Base-by-base conservation (phyloP, 2,888 invertebrate genomes). In the Onchidella celtica region DNA sequence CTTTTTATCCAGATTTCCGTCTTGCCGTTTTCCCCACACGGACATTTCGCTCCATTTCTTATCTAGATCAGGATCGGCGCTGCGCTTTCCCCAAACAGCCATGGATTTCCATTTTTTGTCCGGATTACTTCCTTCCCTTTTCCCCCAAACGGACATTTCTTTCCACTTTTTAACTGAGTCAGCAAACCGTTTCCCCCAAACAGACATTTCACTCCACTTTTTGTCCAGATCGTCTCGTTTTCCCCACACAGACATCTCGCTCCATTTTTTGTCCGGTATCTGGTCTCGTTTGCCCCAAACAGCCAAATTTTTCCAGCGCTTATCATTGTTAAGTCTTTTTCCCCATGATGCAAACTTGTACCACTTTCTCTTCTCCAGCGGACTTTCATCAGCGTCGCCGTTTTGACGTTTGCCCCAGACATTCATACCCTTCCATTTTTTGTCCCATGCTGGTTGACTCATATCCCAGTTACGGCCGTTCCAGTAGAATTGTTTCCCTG, bases 41-140 rank as follows among this genome's bases (percentile, higher is more conserved):
- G 79, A 63, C 79, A 79, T 79, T 47, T 72, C 47, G 34, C 73
- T 79, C 79, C 79, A 79, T 34, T 55, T 72, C 55, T 72, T 79
- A 14, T 72, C 72, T 4, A 73, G n/a, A 0, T 47, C 55, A 6
- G 34, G 34, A 32, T 27, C 34, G 4, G 24, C 24, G 24, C 34
- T 40, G 9, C 79, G 29, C 55, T 79, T 79, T 9, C 79, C 79
- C 79, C 79, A 79, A 11, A 72, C 79, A 17, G 78, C 57, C 78
- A 78, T 78, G 2, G 59, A 38, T 70, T 78, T 78, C 78, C 78
- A 78, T n/a, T 47, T 69, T 57, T 78, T 78, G 27, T 78, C 78
- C 29, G 59, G 21, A 11, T 59, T 61, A 40, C 1, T 36, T 6
- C 40, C 38, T 4, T 70, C 78, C 21, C 68, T 55, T 68, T 77